Evolutionary conservation across 2,888 invertebrate species (phyloP).

Genomic region (Caprella mutica): DNA sequence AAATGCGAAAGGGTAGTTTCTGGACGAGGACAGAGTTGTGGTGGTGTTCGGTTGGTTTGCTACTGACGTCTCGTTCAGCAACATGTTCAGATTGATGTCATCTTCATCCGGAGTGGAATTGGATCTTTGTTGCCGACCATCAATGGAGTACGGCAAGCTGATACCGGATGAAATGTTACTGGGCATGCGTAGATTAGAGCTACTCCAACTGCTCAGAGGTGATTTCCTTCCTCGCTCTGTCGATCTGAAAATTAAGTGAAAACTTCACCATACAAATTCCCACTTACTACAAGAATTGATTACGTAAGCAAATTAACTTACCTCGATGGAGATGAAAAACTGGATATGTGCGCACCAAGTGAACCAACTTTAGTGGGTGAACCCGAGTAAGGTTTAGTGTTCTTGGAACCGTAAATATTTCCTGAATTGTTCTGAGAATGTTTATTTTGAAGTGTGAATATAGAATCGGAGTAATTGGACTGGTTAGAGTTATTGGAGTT

Average conservation of each 20-base stretch:
- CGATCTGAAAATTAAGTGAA: too few species aligned
- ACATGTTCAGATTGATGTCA: slow-evolving; percentile 1
- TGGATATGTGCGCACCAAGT: background rate
- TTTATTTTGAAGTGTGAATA: background rate
- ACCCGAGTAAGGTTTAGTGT: background rate
- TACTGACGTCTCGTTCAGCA: background rate
- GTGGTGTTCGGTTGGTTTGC: background rate
- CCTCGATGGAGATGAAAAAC: background rate
- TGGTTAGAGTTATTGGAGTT: background rate
- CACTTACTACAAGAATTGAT: too few species aligned
- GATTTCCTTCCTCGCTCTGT: slow-evolving; percentile 18
- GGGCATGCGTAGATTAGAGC: too few species aligned
- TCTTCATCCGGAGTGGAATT: slow-evolving; percentile 6
- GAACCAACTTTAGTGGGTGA: background rate
- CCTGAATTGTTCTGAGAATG: too few species aligned
- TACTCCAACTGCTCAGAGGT: slow-evolving; percentile 22
- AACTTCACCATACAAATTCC: too few species aligned
- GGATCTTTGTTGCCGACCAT: background rate
- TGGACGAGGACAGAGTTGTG: background rate
- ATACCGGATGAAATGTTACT: too few species aligned
- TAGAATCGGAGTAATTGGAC: background rate
- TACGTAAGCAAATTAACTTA: too few species aligned
- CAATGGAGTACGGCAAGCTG: background rate
- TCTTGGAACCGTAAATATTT: background rate
- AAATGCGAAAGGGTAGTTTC: slow-evolving; percentile 12